Base-by-base conservation (phyloP, 2,888 invertebrate species). In the Sturmia bella region DNA sequence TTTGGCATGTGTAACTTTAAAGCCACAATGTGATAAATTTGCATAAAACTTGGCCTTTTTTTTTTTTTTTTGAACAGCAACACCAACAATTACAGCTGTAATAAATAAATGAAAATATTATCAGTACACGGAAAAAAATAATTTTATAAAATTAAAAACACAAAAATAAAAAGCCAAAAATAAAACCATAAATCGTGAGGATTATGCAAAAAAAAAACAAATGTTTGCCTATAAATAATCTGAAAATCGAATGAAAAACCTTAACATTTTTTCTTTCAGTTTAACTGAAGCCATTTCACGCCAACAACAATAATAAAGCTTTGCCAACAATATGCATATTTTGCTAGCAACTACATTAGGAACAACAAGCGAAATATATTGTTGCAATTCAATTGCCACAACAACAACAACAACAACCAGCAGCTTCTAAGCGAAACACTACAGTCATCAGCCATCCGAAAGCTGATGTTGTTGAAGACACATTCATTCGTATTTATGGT, bases 21-120 rank as follows among this genome's bases (percentile, higher is more conserved):
- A 48, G 17, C 75, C 75, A 70, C 64, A 80, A 70, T 75, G 74
- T 75, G 50, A 80, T 80, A 75, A 75, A 80, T 80, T 75, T 75
- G 45, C 80, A 70, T 75, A 43, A 74, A 52, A 69, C 69, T 32
- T 32, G 5, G 3, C 9, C 1, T 32, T 32, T 32, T 32, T 32
- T 32, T 43, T 73, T 7, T 4, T 54, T 17, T 52, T 68, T 54
- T 50, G 24, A 24, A 54, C 56, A 66, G 12, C 75, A 68, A 32
- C 59, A 52, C 24, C 19, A 61, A 37, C 59, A 68, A 68, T 76
- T 61, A 48, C 52, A 63, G 68, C 43, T 15, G 21, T 50, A 66
- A 21, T 57, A 75, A 59, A 59, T 48, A 59, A 39, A 24, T 24
- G n/a, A 41, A 24, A 54, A 52, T 37, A 21, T 48, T 21, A n/a